Evolutionary conservation across 2,113 vertebrate genomes (phyloP).

Genomic region (Microcebus griseorufus): DNA sequence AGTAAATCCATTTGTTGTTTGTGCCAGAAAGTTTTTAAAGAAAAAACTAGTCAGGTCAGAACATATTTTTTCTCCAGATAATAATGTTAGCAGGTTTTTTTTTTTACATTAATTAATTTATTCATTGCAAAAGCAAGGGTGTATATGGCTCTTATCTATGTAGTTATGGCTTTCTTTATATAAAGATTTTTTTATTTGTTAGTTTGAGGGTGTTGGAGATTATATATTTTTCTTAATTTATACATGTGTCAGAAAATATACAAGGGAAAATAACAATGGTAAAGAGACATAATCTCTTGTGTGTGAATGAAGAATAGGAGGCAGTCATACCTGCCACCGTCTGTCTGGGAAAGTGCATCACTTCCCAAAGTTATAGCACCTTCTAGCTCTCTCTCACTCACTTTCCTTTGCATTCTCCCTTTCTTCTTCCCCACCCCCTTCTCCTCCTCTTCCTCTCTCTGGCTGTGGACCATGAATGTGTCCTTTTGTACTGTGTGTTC

Average conservation of each 20-base stretch:
- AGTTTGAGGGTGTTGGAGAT: neutral
- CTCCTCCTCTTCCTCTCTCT: neutral
- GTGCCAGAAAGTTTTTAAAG: neutral
- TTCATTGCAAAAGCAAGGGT: neutral
- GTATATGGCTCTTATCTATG: neutral
- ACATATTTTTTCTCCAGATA: neutral
- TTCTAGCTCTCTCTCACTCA: neutral
- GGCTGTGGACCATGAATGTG: neutral
- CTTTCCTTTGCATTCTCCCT: neutral
- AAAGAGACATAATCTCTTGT: neutral
- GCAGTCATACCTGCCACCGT: neutral
- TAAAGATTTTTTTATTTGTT: neutral
- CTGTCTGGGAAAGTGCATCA: neutral
- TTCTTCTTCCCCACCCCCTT: fast-evolving
- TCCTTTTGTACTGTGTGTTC: neutral
- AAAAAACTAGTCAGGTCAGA: neutral
- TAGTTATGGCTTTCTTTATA: neutral
- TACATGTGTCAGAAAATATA: neutral
- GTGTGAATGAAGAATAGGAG: neutral
- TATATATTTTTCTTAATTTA: neutral
- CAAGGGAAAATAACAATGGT: neutral
- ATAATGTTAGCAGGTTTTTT: neutral
- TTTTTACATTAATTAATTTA: neutral
- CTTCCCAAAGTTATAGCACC: neutral
- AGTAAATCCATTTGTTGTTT: neutral